These are phyloP conservation scores for Hippotragus niger DNA, from an alignment of 2,113 vertebrate species.

Conservation along the genomic window DNA sequence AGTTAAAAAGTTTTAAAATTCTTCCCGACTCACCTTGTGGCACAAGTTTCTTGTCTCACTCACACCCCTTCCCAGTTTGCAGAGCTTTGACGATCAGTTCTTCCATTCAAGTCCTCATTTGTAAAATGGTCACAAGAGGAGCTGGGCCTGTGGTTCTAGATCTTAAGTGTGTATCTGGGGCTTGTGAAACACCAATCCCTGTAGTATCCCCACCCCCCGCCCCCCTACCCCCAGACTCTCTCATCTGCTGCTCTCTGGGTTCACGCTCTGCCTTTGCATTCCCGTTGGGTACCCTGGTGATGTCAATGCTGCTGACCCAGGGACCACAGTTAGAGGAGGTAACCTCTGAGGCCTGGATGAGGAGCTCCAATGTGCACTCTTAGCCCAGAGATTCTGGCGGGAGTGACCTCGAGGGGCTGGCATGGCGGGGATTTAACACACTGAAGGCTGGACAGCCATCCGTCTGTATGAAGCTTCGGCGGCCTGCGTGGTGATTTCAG, in stretches of 20 bases:
- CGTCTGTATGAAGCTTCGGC: neutral
- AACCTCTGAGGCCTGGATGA: neutral
- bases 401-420: neutral
- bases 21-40: neutral
- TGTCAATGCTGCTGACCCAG: accelerated
- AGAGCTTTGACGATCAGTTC: too few species aligned
- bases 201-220: accelerated
- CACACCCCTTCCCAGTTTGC: accelerated
- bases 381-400: neutral
- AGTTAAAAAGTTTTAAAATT: neutral
- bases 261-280: neutral
- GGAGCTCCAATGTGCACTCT: neutral
- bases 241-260: neutral
- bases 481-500: too few species aligned
- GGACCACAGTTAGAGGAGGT: neutral
- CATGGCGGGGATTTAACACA: accelerated
- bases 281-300: accelerated
- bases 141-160: accelerated
- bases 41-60: neutral
- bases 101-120: neutral
- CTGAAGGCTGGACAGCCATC: neutral
- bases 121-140: neutral
- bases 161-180: neutral
- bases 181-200: neutral
- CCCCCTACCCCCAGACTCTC: accelerated